A percentile compares a stretch with the other conserved stretches of the same genome.
phyloP scores from a whole-genome alignment of 35 echinoderm and acorn worm species.

The Lytechinus pictus region DNA sequence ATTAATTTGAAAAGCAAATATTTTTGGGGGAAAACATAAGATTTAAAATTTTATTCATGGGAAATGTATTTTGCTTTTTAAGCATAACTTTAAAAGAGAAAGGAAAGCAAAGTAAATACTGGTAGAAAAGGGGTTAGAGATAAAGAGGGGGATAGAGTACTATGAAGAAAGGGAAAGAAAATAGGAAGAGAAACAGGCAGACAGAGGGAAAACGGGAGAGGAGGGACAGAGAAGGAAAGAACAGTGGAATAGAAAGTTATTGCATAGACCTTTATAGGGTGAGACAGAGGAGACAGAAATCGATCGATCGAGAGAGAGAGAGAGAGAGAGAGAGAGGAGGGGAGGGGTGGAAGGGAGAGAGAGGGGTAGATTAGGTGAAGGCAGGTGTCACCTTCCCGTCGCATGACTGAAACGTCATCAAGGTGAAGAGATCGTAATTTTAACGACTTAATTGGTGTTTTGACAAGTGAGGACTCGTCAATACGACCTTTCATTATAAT shows the following conservation, averaged over 20 bases:
- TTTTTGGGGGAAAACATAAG: too few species aligned
- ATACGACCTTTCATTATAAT: not conserved
- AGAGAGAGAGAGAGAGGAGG: not conserved
- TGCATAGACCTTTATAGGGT: too few species aligned
- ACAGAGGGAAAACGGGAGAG: not conserved
- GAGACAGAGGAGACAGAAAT: too few species aligned
- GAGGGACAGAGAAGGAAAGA: not conserved
- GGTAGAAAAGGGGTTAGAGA: too few species aligned
- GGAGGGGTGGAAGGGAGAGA: not conserved
- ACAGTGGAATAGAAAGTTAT: too few species aligned
- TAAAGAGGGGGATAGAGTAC: not conserved
- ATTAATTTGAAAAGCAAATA: too few species aligned
- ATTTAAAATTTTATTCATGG: too few species aligned
- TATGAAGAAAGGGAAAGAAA: not conserved
- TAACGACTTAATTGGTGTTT: not conserved
- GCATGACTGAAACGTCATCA: not conserved
- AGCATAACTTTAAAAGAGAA: too few species aligned
- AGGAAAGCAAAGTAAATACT: too few species aligned
- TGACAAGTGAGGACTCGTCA: conserved; percentile 9
- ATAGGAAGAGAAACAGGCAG: not conserved
- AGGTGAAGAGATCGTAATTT: not conserved
- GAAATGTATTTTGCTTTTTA: too few species aligned
- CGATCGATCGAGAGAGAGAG: not conserved
- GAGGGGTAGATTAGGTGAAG: not conserved
- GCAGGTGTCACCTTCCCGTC: not conserved